These are phyloP conservation scores for Hydropsyche tenuis DNA, from an alignment of 1,140 invertebrate genomes.

Conservation along the genomic window DNA sequence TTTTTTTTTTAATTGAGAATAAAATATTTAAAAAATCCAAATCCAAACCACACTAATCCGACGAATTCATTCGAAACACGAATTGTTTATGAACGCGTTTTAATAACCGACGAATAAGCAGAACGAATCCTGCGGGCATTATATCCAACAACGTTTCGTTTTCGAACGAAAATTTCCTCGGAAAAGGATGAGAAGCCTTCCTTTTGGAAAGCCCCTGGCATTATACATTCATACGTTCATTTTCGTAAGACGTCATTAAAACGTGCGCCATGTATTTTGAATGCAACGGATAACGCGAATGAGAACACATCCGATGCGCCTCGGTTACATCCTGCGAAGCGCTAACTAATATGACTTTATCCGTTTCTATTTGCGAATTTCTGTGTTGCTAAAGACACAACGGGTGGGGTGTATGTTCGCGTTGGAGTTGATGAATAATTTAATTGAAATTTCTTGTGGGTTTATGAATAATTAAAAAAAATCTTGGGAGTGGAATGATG, in stretches of 20 bases:
- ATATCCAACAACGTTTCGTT: not conserved
- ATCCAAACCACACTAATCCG: too few relatives aligned
- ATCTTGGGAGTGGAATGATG: too few relatives aligned
- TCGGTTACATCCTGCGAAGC: too few relatives aligned
- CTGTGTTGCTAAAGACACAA: not conserved
- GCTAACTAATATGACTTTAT: not conserved
- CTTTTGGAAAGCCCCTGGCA: not conserved
- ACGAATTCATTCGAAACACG: too few relatives aligned
- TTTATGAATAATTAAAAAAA: too few relatives aligned
- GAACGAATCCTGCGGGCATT: not conserved
- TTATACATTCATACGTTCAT: slow-evolving; percentile 17
- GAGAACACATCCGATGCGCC: too few relatives aligned
- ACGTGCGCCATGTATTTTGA: not conserved
- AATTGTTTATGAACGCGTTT: slow-evolving; percentile 23
- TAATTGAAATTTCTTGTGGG: too few relatives aligned
- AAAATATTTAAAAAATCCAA: too few relatives aligned
- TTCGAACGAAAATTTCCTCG: not conserved
- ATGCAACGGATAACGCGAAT: not conserved
- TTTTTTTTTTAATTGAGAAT: too few relatives aligned
- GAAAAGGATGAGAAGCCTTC: too few relatives aligned
- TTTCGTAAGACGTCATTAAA: slow-evolving; percentile 10
- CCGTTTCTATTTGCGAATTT: not conserved
- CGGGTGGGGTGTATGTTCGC: too few relatives aligned
- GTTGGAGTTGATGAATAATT: too few relatives aligned
- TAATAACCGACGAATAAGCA: slow-evolving; percentile 4